Evolutionary conservation across 2,888 invertebrate genomes (phyloP).

Genomic region (Trachelus stipa): DNA sequence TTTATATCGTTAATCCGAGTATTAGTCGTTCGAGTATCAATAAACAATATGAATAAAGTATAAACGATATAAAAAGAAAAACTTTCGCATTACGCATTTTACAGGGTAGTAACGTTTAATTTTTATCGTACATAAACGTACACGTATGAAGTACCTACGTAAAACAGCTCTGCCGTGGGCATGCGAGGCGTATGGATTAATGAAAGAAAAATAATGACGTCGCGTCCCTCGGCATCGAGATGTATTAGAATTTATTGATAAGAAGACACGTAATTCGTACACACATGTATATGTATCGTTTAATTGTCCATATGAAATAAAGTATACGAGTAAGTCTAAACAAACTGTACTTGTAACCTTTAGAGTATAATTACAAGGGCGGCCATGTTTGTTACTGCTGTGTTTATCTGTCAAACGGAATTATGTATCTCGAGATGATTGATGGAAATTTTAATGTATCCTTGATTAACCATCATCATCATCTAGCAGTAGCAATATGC

Average conservation of each 20-base stretch:
- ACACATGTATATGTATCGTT: slow-evolving; percentile 62
- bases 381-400: neutral
- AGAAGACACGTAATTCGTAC: slow-evolving; percentile 58
- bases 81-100: slow-evolving; percentile 60
- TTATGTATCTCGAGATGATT: neutral
- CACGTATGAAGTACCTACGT: neutral
- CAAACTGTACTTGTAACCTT: neutral
- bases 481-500: neutral
- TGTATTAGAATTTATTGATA: neutral
- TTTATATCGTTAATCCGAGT: slow-evolving; percentile 15
- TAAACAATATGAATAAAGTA: slow-evolving; percentile 33
- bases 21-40: slow-evolving; percentile 13
- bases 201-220: neutral
- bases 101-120: slow-evolving; percentile 62
- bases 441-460: neutral
- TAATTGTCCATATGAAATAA: slow-evolving; percentile 57
- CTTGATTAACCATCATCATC: neutral
- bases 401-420: neutral
- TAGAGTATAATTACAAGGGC: neutral
- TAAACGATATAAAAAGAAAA: slow-evolving; percentile 48
- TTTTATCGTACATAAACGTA: slow-evolving; percentile 28
- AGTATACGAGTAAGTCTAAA: slow-evolving; percentile 22
- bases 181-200: neutral
- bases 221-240: neutral
- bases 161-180: neutral